Evolutionary conservation across 2,797 vertebrate genomes (phyloP).

Genomic region (Pangasius sanitwongsei): DNA sequence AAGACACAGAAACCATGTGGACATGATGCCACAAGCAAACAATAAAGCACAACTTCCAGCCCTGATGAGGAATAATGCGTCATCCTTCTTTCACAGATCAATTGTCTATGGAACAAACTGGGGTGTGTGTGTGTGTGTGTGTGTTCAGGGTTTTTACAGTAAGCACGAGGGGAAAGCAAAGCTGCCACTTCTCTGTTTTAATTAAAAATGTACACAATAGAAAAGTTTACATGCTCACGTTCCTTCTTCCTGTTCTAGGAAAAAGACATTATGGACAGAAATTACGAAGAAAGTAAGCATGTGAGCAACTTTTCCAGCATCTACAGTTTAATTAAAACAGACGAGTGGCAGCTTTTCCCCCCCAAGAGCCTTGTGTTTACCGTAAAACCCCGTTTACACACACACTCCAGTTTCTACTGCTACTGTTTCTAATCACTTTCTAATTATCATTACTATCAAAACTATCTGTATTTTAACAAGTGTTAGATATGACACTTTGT

Average conservation of each 20-base stretch:
- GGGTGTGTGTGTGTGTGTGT: too few species aligned
- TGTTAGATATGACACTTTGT: not conserved
- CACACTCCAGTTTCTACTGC: not conserved
- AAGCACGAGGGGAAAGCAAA: not conserved
- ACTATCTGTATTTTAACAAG: not conserved
- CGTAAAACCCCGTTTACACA: not conserved
- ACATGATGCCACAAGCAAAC: not conserved
- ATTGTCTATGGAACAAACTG: not conserved
- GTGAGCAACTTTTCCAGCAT: not conserved
- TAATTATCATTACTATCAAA: not conserved
- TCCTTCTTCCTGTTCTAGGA: not conserved
- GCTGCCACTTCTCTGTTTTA: too few species aligned
- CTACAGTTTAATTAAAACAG: not conserved
- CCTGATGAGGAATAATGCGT: not conserved
- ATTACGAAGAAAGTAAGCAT: not conserved
- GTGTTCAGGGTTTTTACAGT: not conserved
- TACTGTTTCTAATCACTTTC: too few species aligned
- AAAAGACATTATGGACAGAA: not conserved
- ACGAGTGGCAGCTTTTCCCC: not conserved
- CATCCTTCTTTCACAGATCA: not conserved
- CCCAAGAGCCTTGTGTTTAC: not conserved
- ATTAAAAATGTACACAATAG: too few species aligned
- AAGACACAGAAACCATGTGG: not conserved
- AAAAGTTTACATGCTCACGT: not conserved
- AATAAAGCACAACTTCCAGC: not conserved